Percentiles rank a stretch among this genome's conserved stretches.
phyloP scores from a whole-genome alignment of 2,797 vertebrate species.

The Australoheros facetus region DNA sequence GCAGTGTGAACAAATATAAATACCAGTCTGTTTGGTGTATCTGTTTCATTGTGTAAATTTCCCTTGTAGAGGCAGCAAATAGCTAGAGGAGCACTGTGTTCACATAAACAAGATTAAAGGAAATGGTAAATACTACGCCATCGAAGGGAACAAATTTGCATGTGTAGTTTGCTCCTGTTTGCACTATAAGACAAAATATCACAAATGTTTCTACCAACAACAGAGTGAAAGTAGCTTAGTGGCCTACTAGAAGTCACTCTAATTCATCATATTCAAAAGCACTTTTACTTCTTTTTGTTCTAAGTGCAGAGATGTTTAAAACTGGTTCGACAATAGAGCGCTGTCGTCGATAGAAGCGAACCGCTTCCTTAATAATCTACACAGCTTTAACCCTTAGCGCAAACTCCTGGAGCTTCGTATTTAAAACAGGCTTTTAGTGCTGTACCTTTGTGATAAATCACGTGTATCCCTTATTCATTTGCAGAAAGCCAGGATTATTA shows the following conservation, averaged over 20 bases:
- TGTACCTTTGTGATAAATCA: neutral
- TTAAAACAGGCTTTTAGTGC: neutral
- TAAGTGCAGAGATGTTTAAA: neutral
- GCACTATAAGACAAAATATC: neutral
- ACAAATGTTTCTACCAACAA: neutral
- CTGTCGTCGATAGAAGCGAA: neutral
- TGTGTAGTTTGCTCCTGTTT: neutral
- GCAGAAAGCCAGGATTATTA: neutral
- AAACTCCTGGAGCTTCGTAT: neutral
- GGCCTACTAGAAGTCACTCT: neutral
- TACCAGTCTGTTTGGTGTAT: neutral
- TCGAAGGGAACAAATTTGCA: neutral
- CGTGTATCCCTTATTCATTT: neutral
- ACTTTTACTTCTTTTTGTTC: neutral
- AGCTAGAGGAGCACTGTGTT: neutral
- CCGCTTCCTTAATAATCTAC: neutral
- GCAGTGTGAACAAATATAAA: neutral
- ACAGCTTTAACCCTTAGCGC: neutral
- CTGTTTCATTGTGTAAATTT: neutral
- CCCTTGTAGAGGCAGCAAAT: constrained; percentile 7
- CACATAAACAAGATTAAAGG: neutral
- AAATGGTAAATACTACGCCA: neutral
- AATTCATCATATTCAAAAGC: neutral
- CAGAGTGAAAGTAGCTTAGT: neutral
- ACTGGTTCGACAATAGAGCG: neutral